Evolutionary conservation across 2,113 vertebrate genomes (phyloP), one percentile per base, ranked within the genome.

Genomic region (Takifugu flavidus): DNA sequence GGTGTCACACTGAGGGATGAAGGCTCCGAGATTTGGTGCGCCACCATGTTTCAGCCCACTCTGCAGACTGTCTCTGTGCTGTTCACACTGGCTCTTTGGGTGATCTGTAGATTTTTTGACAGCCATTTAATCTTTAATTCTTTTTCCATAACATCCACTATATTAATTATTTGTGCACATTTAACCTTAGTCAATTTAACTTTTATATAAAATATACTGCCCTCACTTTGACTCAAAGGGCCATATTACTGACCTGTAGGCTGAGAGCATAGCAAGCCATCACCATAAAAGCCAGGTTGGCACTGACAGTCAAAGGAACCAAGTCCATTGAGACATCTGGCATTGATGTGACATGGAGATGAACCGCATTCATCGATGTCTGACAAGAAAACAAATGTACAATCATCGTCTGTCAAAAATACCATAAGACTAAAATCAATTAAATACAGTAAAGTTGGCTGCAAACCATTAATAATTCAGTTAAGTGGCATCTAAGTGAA

Each of bases 291-390:
- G 0, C 93, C 93, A 0, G 86, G 72, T 25, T 63, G 84, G 86
- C 95, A 98, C 13, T 0, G 91, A 79, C 95, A 98, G 27, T 89
- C 88, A 88, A 95, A 98, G 69, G 94, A 95, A 8, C 92, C 93
- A 1, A 84, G 82, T 2, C 71, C 70, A 45, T 96, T 95, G 75
- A 84, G 75, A 81, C 95, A 98, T 76, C 82, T 6, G 46, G 93
- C 94, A 0, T 82, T 84, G 0, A 75, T 56, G 72, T 96, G 92
- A 63, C 96, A 98, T 0, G 89, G 92, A 63, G 85, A 90, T 13
- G 91, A 82, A 0, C 57, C 59, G 28, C 95, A 98, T 61, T 98
- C 94, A 2, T 98, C 91, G 3, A 93, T 58, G 7, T 95, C 95
- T 80, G 49, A 28, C 56, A 27, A 51, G 5, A 61, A 53, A 46